A percentile compares a stretch with the other conserved stretches of the same genome.
phyloP scores from a whole-genome alignment of 23 tunicate genomes.

The Corella eumyota region DNA sequence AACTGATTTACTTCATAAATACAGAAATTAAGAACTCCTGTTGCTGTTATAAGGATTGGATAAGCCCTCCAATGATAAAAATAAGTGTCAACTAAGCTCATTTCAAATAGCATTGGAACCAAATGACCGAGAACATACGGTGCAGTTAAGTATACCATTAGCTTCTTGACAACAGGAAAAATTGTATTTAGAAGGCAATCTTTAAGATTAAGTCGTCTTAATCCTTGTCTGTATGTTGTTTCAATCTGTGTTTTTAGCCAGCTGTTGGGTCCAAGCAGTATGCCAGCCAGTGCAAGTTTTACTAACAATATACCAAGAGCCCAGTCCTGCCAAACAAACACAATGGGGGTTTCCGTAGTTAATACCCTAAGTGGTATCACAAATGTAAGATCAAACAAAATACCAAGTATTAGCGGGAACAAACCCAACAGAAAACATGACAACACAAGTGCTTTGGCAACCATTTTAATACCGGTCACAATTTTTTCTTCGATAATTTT shows the following conservation, averaged over 20 bases:
- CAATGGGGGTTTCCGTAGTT: conserved; percentile 50
- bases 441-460: conserved; percentile 19
- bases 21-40: conserved; percentile 12
- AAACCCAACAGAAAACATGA: conserved; percentile 14
- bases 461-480: conserved; percentile 3
- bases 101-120: conserved; percentile 9
- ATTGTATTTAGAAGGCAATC: conserved; percentile 15
- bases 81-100: not conserved
- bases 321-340: conserved; percentile 75
- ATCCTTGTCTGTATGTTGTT: conserved; percentile 49
- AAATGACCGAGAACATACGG: conserved; percentile 45
- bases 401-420: conserved; percentile 49
- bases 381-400: conserved; percentile 43
- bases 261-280: conserved; percentile 40
- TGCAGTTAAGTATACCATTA: conserved; percentile 16
- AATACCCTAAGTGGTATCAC: conserved; percentile 62
- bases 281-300: conserved; percentile 16
- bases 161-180: conserved; percentile 12
- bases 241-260: conserved; percentile 48
- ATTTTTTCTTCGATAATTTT: conserved; percentile 15
- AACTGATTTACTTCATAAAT: conserved; percentile 53
- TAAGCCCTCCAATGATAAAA: conserved; percentile 37
- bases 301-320: conserved; percentile 44
- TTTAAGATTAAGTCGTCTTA: conserved; percentile 15
- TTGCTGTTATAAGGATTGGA: conserved; percentile 22